Conservation (phyloP, 35 echinoderm and acorn worm species). For the Antedon bifida region DNA sequence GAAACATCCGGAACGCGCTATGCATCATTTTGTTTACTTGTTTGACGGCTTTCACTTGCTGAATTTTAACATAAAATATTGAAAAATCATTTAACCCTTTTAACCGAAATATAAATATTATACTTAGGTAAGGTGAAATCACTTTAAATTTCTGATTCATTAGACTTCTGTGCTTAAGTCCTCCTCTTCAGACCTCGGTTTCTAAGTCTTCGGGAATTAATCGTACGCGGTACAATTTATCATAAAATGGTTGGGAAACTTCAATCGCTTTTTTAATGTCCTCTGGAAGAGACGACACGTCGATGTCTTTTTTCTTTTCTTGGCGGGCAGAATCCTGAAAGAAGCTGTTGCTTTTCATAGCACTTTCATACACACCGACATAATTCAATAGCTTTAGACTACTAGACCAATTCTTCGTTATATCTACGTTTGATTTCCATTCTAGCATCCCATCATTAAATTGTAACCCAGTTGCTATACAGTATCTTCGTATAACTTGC, state of each 20-base stretch:
- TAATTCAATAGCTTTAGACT: constrained; percentile 12
- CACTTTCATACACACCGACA: constrained; percentile 17
- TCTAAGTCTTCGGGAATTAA: constrained; percentile 9
- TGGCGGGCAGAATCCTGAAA: background rate
- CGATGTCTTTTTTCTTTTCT: background rate
- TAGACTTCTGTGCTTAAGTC: no score
- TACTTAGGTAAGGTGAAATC: no score
- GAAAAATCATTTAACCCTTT: no score
- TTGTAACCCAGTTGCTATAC: constrained; percentile 36
- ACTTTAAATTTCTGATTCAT: no score
- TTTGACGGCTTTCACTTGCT: no score
- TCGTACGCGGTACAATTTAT: constrained; percentile 6
- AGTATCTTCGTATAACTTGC: constrained; percentile 45
- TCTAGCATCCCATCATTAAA: constrained; percentile 28
- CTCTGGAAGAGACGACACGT: constrained; percentile 10
- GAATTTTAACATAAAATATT: no score
- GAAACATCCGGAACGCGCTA: no score
- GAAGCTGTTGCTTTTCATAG: constrained; percentile 30
- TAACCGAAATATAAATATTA: no score
- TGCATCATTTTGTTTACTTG: no score
- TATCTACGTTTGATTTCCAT: constrained; percentile 19
- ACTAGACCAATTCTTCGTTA: constrained; percentile 13
- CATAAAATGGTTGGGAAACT: constrained; percentile 12
- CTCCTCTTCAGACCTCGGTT: background rate
- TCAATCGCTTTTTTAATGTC: constrained; percentile 1